Conservation (phyloP, 2,888 invertebrate species). For the Sthenelais limicola region DNA sequence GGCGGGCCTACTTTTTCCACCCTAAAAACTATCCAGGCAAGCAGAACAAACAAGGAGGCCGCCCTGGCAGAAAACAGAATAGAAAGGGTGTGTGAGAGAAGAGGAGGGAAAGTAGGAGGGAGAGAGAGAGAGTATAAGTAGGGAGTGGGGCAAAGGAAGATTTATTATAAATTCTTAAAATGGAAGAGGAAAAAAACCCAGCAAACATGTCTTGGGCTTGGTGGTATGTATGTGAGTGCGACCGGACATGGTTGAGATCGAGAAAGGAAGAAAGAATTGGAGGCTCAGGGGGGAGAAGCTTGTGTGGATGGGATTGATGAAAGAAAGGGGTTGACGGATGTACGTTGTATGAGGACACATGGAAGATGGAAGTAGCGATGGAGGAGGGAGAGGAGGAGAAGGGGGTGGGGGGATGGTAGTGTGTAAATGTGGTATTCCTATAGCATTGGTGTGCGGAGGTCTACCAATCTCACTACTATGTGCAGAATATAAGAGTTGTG, state of each 20-base stretch:
- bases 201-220: too few species aligned
- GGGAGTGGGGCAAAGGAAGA: not conserved
- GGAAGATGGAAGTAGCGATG: not conserved
- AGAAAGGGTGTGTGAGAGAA: constrained; percentile 1
- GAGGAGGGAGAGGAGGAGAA: not conserved
- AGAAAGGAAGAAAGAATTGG: too few species aligned
- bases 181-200: too few species aligned
- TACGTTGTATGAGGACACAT: too few species aligned
- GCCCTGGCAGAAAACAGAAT: not conserved
- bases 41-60: constrained; percentile 11
- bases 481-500: not conserved
- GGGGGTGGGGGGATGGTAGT: constrained; percentile 1
- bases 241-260: too few species aligned
- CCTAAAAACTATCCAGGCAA: constrained; percentile 28
- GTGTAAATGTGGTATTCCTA: too few species aligned
- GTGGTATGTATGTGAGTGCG: too few species aligned
- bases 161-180: too few species aligned
- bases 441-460: constrained; percentile 1
- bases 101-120: not conserved
- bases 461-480: not conserved
- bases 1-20: not conserved
- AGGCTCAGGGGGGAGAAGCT: too few species aligned
- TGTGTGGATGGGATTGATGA: too few species aligned
- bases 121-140: not conserved
- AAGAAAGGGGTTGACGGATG: too few species aligned